Base-by-base conservation (phyloP, 2,113 vertebrate species). In the Cercocebus atys region DNA sequence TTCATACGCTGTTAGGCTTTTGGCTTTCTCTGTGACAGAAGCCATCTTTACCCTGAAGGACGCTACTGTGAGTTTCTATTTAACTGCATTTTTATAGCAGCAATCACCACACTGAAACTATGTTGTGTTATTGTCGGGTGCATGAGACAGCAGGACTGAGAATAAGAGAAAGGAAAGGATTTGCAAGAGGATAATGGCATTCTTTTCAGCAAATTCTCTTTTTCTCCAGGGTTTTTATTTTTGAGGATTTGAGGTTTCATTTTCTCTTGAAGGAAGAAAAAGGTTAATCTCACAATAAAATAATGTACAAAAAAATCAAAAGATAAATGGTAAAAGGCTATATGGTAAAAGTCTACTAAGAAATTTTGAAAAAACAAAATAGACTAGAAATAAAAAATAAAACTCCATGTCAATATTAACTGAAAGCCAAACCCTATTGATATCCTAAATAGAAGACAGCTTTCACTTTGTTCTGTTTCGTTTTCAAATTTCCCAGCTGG, bases 191-290 rank as follows among this genome's bases (percentile, higher is more conserved):
- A 87, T 88, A 88, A 95, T 55, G n/a, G 55, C 75, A 80, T 93
- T 88, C 50, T 93, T 72, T 75, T 70, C 55, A 61, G 78, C n/a
- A 85, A 96, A 88, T 50, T 97, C 30, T 57, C 47, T 86, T 96
- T 93, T 93, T 94, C 81, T 94, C 43, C 14, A 43, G 59, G 8
- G 35, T 85, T 85, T 95, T 89, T 87, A 64, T 89, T 86, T 95
- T 91, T 88, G 68, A 88, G 92, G 50, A 93, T 88, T 96, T 72
- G 40, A 38, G 23, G 47, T 22, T 85, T 92, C 38, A 23, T 82
- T 97, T 96, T 92, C 82, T 90, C 66, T 93, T 89, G 25, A 82
- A 73, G 40, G 43, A 68, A 86, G 30, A 80, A 87, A 91, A 96
- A 66, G 64, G 22, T 78, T 88, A 55, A 88, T 50, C 2, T 91